A percentile compares a stretch with the other conserved stretches of the same genome.
Evolutionary conservation across 2,113 vertebrate species (phyloP).

Genomic region (Plecturocebus donacophilus): DNA sequence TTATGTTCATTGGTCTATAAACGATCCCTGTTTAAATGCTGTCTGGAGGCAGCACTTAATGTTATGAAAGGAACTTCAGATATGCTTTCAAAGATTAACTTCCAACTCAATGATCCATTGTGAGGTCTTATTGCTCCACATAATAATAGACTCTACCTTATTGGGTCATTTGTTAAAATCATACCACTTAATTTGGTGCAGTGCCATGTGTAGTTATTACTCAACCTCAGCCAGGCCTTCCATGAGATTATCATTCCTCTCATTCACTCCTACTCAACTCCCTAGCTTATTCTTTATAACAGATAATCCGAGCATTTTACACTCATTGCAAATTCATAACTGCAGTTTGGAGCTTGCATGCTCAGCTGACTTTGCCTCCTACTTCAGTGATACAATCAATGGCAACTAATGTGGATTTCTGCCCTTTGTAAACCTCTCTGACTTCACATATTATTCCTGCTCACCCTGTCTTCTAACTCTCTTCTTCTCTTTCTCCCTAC

Average conservation of each 20-base stretch:
- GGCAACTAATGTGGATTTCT: neutral
- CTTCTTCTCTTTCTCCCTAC: neutral
- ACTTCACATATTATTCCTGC: neutral
- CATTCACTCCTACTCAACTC: neutral
- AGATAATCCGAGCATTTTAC: neutral
- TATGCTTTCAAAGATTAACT: conserved; percentile 56
- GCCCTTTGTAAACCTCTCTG: neutral
- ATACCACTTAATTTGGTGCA: conserved; percentile 36
- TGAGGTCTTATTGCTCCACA: conserved; percentile 58
- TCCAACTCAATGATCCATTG: conserved; percentile 63
- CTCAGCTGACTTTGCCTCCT: neutral
- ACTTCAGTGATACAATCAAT: neutral
- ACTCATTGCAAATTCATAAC: neutral
- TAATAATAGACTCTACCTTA: conserved; percentile 60
- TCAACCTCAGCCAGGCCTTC: conserved; percentile 2
- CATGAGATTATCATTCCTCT: neutral
- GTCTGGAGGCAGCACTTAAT: conserved; percentile 47
- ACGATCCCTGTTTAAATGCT: conserved; percentile 43
- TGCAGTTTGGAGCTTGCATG: neutral
- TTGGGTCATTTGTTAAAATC: conserved; percentile 67
- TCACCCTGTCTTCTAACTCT: neutral
- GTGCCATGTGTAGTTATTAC: conserved; percentile 7
- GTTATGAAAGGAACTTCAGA: conserved; percentile 47
- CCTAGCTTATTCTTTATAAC: neutral
- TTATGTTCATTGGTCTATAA: conserved; percentile 25